Evolutionary conservation across 1,140 invertebrate species (phyloP), one percentile per base, ranked within the genome.

Genomic region (Drosophila mauritiana): DNA sequence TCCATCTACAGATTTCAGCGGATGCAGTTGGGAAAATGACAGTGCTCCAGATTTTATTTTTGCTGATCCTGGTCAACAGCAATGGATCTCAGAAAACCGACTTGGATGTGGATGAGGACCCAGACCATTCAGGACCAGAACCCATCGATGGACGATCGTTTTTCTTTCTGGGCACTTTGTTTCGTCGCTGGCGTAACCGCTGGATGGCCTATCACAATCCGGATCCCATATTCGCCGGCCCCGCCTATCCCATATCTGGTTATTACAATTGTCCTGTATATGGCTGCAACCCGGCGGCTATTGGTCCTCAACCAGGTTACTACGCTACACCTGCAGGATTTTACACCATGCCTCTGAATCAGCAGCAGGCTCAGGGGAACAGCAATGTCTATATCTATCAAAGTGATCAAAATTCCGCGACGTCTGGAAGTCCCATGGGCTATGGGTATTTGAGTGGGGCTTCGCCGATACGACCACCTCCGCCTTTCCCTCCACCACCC

Each of bases 301-400:
- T 86, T 46, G 74, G 42, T 4, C 83, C 83, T 0, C 83, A 86
- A 5, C 72, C 74, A 20, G 56, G 56, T 17, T 77, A 52, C 15
- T 77, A 77, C 15, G 4, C 73, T 2, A 11, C 17, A 11, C 62
- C 83, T 1, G 63, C 43, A 1, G 72, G 75, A 8, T 83, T 64
- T 45, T 88, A 86, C 57, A 77, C 75, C 5, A 36, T 45, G n/a
- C 52, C 70, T 0, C 25, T 73, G 1, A 80, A 70, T 15, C 82
- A 56, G 13, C 81, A 85, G 43, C 73, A 86, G 13, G 83, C 83
- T 11, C 83, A 86, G 15, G 83, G 83, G 2, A 86, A 88, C 22
- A 86, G 83, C 43, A 86, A 86, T 31, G 83, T 86, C 3, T 88
- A 83, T 34, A 86, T 86, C 43, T 86, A 88, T 53, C 84, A 88